Conservation (phyloP, 2,888 invertebrate genomes). For the Vanessa cardui region DNA sequence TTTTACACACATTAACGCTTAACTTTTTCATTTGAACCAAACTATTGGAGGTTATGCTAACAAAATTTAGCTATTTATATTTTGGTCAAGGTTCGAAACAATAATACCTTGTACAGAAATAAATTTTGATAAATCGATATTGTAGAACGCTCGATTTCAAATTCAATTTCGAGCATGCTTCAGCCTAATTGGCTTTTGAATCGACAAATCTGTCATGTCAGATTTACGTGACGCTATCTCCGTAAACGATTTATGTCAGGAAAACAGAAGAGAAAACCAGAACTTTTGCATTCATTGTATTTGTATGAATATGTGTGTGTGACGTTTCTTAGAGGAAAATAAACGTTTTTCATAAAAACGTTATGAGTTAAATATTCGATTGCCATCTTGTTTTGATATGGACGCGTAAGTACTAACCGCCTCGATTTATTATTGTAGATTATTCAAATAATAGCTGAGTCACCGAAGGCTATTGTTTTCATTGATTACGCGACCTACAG, state of each 20-base stretch:
- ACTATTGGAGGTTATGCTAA: conserved; percentile 13
- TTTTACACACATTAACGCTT: conserved; percentile 13
- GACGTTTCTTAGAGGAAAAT: too few relatives aligned
- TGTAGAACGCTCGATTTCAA: not conserved
- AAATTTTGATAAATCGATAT: conserved; percentile 1
- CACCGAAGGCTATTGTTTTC: conserved; percentile 2
- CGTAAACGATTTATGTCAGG: too few relatives aligned
- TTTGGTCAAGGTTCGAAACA: conserved; percentile 2
- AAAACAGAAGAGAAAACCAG: too few relatives aligned
- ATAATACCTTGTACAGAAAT: not conserved
- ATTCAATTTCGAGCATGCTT: not conserved
- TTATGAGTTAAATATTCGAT: too few relatives aligned
- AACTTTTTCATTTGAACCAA: not conserved
- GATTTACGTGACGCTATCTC: too few relatives aligned
- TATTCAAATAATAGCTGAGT: not conserved
- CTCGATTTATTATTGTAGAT: not conserved
- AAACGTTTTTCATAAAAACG: too few relatives aligned
- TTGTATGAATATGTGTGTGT: too few relatives aligned
- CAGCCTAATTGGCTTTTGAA: not conserved
- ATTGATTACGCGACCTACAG: not conserved
- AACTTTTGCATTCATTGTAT: too few relatives aligned
- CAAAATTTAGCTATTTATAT: not conserved
- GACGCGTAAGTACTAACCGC: not conserved
- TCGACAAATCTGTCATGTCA: too few relatives aligned
- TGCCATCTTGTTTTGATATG: not conserved